Evolutionary conservation across 2,797 vertebrate species (phyloP).

Genomic region (Rhinophrynus dorsalis): DNA sequence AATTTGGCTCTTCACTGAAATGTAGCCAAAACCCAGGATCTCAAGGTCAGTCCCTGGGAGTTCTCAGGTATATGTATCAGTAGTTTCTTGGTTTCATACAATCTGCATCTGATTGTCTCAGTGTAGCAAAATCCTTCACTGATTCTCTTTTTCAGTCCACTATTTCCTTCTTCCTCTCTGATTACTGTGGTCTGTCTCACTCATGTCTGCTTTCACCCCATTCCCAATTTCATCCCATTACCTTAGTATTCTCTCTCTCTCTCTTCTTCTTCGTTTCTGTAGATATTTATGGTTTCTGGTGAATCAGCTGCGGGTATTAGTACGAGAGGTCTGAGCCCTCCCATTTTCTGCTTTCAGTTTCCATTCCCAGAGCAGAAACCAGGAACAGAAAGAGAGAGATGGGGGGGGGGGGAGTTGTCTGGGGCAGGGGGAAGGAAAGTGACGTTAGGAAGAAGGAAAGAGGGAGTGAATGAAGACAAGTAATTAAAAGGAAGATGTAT

Average conservation of each 20-base stretch:
- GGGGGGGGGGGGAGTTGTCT: background rate
- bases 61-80: too few relatives aligned
- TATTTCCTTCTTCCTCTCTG: background rate
- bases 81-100: too few relatives aligned
- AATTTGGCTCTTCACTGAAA: too few relatives aligned
- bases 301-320: background rate
- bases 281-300: background rate
- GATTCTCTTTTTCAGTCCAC: too few relatives aligned
- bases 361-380: background rate
- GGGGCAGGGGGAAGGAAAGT: background rate
- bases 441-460: too few relatives aligned
- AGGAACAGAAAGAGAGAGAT: background rate
- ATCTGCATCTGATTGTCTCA: too few relatives aligned
- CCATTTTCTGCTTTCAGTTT: slow-evolving; percentile 9
- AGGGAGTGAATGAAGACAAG: background rate
- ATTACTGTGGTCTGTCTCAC: too few relatives aligned
- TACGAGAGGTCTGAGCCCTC: background rate
- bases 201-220: too few relatives aligned
- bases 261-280: background rate
- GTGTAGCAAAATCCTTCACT: too few relatives aligned
- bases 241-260: background rate
- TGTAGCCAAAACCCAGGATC: too few relatives aligned
- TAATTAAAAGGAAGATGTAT: too few relatives aligned
- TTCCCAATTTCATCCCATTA: background rate
- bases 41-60: too few relatives aligned